Base-by-base conservation (phyloP, 2,888 invertebrate genomes). In the Chaitophorus viminalis region DNA sequence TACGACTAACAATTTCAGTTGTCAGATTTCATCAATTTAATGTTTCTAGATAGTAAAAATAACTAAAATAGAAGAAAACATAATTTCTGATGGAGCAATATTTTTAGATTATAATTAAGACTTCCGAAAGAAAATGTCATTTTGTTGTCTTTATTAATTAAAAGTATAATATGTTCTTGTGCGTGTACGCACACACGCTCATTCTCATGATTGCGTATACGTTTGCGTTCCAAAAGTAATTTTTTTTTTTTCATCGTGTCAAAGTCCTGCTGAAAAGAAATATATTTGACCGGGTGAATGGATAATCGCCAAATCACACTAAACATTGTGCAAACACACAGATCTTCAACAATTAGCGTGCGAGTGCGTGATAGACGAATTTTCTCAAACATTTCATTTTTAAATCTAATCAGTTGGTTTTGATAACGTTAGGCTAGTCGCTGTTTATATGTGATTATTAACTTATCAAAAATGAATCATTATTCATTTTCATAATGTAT, bases 401-500 rank as follows among this genome's bases (percentile, higher is more conserved):
- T 36, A 29, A 25, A 65, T 79, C 60, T 11, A 18, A 18, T 60
- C 25, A 36, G 33, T 78, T 36, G 8, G 33, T 79, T 79, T 39
- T 39, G 9, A 65, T 79, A 39, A 79, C 36, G 29, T 39, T 36
- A 31, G 39, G 33, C 2, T 18, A 18, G 21, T n/a, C n/a, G 68
- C 11, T 46, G 14, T 9, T 5, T 46, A 3, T 29, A 29, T 39
- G 33, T 31, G 82, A 74, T 82, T 46, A 46, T 46, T 74, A 36
- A 82, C 82, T 74, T 54, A 54, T 82, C 54, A 74, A 77, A 85
- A 68, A 85, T 76, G 46, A 46, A 46, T 46, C 46, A 46, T 46
- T 85, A 77, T 52, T 77, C n/a, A n/a, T n/a, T n/a, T n/a, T n/a
- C 77, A 36, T 74, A 39, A 54, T 70, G 60, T 36, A 46, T 46